A percentile compares a stretch with the other conserved stretches of the same genome.
Evolutionary conservation across 2,888 invertebrate genomes (phyloP).

Genomic region (Hoplodrina ambigua): DNA sequence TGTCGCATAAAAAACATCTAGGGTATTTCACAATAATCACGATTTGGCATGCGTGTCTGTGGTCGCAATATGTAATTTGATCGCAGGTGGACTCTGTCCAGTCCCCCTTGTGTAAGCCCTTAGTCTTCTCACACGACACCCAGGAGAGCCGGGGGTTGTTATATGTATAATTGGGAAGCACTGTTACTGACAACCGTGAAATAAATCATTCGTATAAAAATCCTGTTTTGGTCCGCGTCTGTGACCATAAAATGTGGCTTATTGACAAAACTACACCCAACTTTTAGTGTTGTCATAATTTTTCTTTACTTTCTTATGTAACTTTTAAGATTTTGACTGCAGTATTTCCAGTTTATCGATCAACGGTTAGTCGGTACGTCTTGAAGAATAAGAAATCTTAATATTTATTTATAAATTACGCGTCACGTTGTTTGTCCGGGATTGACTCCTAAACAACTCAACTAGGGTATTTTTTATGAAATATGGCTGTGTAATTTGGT

Average conservation of each 20-base stretch:
- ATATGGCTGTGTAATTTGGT: too few species aligned
- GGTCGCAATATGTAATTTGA: conserved; percentile 43
- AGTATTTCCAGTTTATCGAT: too few species aligned
- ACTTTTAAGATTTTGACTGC: too few species aligned
- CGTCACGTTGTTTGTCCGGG: too few species aligned
- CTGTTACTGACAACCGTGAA: conserved; percentile 1
- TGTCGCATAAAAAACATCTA: conserved; percentile 17
- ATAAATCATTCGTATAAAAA: not conserved
- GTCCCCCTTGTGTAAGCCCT: conserved; percentile 28
- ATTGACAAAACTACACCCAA: not conserved
- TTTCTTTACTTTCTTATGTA: too few species aligned
- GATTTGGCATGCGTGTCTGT: conserved; percentile 37
- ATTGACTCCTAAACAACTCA: too few species aligned
- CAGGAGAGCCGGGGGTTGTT: conserved; percentile 21
- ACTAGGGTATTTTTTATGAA: too few species aligned
- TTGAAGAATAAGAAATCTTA: too few species aligned
- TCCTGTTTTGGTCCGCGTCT: not conserved
- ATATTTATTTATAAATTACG: too few species aligned
- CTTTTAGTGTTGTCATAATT: too few species aligned
- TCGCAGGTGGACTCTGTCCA: conserved; percentile 52
- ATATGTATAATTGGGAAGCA: conserved; percentile 26
- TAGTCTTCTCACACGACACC: conserved; percentile 29
- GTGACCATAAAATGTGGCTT: not conserved
- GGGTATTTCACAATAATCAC: conserved; percentile 21
- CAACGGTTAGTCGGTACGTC: too few species aligned